A percentile compares a stretch with the other conserved stretches of the same genome.
These are phyloP conservation scores for Troglohyphantes excavatus DNA, from an alignment of 2,888 invertebrate genomes.

Conservation along the genomic window DNA sequence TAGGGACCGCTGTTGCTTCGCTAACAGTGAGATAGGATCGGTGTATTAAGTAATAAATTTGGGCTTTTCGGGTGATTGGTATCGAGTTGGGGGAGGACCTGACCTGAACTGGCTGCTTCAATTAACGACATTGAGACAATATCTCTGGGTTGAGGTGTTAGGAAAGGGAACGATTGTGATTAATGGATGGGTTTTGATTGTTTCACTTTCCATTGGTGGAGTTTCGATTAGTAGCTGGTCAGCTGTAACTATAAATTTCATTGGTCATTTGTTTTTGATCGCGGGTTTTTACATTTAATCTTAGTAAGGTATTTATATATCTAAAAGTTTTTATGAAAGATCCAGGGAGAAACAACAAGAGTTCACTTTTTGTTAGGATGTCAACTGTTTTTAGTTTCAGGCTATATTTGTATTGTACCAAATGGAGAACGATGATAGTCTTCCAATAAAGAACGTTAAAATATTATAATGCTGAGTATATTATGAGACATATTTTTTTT, in stretches of 20 bases:
- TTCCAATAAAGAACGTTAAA: too few relatives aligned
- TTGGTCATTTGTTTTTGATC: too few relatives aligned
- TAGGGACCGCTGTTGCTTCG: not conserved
- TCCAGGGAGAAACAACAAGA: too few relatives aligned
- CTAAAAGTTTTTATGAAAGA: too few relatives aligned
- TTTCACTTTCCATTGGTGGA: not conserved
- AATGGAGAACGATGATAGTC: too few relatives aligned
- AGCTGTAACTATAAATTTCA: not conserved
- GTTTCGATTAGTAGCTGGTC: not conserved
- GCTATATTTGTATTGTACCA: too few relatives aligned
- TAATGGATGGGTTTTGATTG: not conserved
- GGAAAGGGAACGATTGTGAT: not conserved
- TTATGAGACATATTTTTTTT: too few relatives aligned
- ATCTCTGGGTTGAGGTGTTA: not conserved
- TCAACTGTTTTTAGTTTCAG: too few relatives aligned
- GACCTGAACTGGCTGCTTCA: constrained; percentile 19
- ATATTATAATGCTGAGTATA: too few relatives aligned
- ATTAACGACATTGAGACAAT: not conserved
- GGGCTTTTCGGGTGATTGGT: constrained; percentile 23
- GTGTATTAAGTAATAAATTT: constrained; percentile 52
- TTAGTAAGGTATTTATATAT: too few relatives aligned
- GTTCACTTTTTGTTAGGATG: too few relatives aligned
- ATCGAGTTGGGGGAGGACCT: constrained; percentile 30
- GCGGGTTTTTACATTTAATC: too few relatives aligned
- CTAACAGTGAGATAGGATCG: constrained; percentile 5